Conservation (phyloP, 2,888 invertebrate species). For the Leucania comma region DNA sequence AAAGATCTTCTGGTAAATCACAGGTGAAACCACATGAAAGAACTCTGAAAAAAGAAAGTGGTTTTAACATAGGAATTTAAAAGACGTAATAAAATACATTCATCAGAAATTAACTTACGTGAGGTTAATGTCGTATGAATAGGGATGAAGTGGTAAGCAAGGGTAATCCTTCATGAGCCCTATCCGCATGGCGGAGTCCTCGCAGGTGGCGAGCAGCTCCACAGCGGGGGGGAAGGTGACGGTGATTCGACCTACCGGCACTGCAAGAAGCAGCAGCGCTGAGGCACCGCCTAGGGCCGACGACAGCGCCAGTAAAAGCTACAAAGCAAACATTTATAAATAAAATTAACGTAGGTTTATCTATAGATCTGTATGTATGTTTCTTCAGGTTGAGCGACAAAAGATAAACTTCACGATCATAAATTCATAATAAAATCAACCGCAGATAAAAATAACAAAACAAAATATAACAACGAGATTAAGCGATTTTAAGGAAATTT, state of each 20-base stretch:
- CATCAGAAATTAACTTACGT: constrained; percentile 76
- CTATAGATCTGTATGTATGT: too few relatives aligned
- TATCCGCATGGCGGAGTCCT: constrained; percentile 75
- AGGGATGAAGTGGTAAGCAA: constrained; percentile 86
- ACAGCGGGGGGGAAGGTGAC: constrained; percentile 92
- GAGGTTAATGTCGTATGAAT: constrained; percentile 85
- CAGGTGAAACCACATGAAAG: constrained; percentile 92
- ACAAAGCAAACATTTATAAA: constrained; percentile 45
- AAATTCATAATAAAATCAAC: not conserved
- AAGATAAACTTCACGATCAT: not conserved
- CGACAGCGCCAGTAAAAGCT: constrained; percentile 93
- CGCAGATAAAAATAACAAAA: not conserved
- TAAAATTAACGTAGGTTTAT: not conserved
- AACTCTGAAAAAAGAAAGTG: constrained; percentile 72
- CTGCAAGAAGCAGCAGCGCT: constrained; percentile 92
- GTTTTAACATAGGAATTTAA: not conserved
- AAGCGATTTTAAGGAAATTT: not conserved
- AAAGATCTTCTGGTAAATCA: constrained; percentile 81
- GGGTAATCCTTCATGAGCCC: constrained; percentile 86
- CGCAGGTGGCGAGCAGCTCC: constrained; percentile 91
- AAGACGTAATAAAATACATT: not conserved
- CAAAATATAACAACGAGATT: not conserved
- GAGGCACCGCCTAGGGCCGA: constrained; percentile 93
- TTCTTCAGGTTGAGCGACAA: not conserved
- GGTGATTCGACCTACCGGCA: constrained; percentile 93